A percentile compares a stretch with the other conserved stretches of the same genome.
Conservation (phyloP, 2,113 vertebrate species). For the Cinclus cinclus region DNA sequence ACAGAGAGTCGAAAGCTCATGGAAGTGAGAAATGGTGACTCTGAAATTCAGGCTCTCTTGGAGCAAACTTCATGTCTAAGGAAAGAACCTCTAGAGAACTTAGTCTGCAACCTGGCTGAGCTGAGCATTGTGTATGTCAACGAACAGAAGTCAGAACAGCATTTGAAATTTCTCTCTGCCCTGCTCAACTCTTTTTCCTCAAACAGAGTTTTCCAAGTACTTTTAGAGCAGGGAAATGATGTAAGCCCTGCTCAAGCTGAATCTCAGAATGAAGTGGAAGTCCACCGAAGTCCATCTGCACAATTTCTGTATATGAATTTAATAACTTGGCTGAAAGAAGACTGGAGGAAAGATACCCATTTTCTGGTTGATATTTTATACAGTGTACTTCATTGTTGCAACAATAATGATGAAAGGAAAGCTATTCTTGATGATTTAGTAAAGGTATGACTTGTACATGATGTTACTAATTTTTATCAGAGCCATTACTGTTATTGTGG, state of each 20-base stretch:
- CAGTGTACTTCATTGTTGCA: conserved; percentile 87
- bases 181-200: conserved; percentile 86
- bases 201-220: conserved; percentile 80
- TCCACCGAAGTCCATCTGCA: conserved; percentile 77
- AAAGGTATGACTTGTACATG: conserved; percentile 68
- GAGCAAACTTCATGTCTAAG: conserved; percentile 25
- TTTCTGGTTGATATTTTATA: conserved; percentile 93
- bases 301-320: conserved; percentile 84
- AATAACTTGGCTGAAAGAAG: conserved; percentile 85
- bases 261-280: not conserved
- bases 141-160: conserved; percentile 83
- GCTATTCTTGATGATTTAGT: conserved; percentile 84
- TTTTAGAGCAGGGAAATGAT: conserved; percentile 73
- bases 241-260: not conserved
- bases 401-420: conserved; percentile 76
- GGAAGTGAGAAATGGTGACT: conserved; percentile 22
- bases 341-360: conserved; percentile 72
- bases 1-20: not conserved
- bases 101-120: conserved; percentile 87
- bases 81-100: conserved; percentile 81
- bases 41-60: conserved; percentile 30
- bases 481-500: not conserved
- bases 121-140: conserved; percentile 86
- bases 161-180: conserved; percentile 88
- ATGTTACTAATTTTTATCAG: not conserved